Conservation (phyloP, 2,888 invertebrate species). For the Callyntrura guangdongensis region DNA sequence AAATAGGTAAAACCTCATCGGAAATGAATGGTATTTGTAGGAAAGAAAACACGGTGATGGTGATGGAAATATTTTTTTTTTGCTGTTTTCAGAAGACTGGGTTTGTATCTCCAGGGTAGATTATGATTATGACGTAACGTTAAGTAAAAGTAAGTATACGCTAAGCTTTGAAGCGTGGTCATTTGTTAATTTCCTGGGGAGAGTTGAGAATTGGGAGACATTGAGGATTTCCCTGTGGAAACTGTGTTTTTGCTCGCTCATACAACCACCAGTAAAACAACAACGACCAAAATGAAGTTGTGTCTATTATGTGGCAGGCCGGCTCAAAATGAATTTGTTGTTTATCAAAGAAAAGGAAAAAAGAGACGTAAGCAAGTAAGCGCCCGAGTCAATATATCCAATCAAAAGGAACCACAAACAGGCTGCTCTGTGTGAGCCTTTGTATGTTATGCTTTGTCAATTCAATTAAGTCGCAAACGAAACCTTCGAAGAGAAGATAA, state of each 20-base stretch:
- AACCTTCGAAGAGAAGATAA: constrained; percentile 47
- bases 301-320: constrained; percentile 5
- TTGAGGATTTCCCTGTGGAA: constrained; percentile 33
- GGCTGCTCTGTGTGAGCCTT: constrained; percentile 39
- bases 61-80: background rate
- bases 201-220: background rate
- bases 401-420: constrained; percentile 57
- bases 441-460: constrained; percentile 67
- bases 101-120: background rate
- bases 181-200: constrained; percentile 31
- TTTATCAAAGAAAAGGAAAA: constrained; percentile 35
- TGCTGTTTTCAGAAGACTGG: background rate
- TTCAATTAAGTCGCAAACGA: constrained; percentile 69
- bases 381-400: constrained; percentile 58
- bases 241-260: background rate
- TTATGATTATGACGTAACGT: background rate
- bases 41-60: background rate
- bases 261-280: background rate
- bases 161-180: background rate
- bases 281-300: background rate
- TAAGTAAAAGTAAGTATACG: background rate
- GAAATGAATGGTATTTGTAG: no score
- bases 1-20: no score
- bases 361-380: background rate
- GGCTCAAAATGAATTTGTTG: constrained; percentile 47